Base-by-base conservation (phyloP, 2,888 invertebrate genomes). In the Euplexia lucipara region DNA sequence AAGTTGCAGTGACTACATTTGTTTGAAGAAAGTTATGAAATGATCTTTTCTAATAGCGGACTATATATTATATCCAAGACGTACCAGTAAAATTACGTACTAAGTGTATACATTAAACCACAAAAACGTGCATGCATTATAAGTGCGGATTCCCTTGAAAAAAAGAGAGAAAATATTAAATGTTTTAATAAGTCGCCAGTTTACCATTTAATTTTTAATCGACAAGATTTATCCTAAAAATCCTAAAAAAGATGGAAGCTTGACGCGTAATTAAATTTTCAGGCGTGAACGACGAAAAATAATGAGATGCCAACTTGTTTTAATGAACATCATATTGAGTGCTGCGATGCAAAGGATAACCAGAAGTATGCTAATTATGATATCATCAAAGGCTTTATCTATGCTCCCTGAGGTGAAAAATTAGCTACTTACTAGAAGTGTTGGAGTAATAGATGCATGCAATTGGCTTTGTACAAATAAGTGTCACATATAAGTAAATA, bases 241-340 rank as follows among this genome's bases (percentile, higher is more conserved):
- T 35, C 2, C 37, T 12, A 41, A 44, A 56, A 51, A 48, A 56
- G 1, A 30, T 32, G 4, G 6, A 5, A 34, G 30, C 8, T 18
- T 51, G 42, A 42, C 32, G 42, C n/a, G 49, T 70, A 67, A 78
- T 75, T 78, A 63, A 70, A 75, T 75, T 68, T 64, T 59, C 63
- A 63, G 48, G 68, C 58, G 7, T 34, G n/a, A 61, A 48, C 61
- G 53, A 62, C 47, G 39, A 79, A 76, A 79, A 59, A 81, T 76
- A 79, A 79, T 67, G 77, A 79, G 65, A 22, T 42, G 47, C 34
- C 49, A 22, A 68, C 70, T 81, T 64, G 62, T 73, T 82, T 73
- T 75, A 67, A 70, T 64, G 61, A 82, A 75, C 52, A 53, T 53
- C 54, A 41, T 73, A 66, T 66, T 70, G 48, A 64, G 52, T 26